A percentile compares a stretch with the other conserved stretches of the same genome.
Evolutionary conservation across 2,888 invertebrate species (phyloP).

Genomic region (Eurytoma adleriae): DNA sequence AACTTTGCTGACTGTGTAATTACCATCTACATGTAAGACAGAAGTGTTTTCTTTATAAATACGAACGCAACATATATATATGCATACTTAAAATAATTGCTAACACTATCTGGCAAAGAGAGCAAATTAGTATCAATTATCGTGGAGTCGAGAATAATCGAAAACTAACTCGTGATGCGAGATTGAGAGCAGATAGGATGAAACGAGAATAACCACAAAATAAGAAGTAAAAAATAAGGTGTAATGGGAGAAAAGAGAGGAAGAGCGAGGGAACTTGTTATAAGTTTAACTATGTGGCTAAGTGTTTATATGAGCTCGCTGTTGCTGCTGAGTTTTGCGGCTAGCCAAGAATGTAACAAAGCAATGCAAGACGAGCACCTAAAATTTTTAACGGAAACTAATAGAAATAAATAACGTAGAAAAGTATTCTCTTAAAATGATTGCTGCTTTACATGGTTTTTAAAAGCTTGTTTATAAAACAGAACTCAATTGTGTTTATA

Average conservation of each 20-base stretch:
- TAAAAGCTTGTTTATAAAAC: background rate
- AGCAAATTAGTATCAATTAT: constrained; percentile 51
- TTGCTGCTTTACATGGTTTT: background rate
- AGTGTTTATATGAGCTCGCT: constrained; percentile 5
- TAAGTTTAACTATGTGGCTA: constrained; percentile 20
- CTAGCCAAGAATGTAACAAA: background rate
- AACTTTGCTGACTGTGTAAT: constrained; percentile 6
- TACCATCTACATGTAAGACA: constrained; percentile 15
- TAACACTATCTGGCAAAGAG: constrained; percentile 22
- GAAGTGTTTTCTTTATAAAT: background rate
- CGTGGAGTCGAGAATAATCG: constrained; percentile 46
- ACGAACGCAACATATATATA: background rate
- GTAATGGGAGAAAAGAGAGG: constrained; percentile 7
- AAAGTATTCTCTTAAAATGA: background rate
- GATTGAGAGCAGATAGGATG: constrained; percentile 24
- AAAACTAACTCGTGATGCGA: constrained; percentile 37
- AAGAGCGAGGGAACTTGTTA: background rate
- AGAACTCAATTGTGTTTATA: background rate
- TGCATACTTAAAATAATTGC: background rate
- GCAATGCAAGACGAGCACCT: background rate
- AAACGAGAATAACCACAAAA: constrained; percentile 14
- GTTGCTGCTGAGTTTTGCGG: constrained; percentile 1
- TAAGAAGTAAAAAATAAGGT: constrained; percentile 1
- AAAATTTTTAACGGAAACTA: background rate
- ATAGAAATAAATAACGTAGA: background rate